Evolutionary conservation across 2,888 invertebrate genomes (phyloP), one percentile per base, ranked within the genome.

Genomic region (Elegia similella): DNA sequence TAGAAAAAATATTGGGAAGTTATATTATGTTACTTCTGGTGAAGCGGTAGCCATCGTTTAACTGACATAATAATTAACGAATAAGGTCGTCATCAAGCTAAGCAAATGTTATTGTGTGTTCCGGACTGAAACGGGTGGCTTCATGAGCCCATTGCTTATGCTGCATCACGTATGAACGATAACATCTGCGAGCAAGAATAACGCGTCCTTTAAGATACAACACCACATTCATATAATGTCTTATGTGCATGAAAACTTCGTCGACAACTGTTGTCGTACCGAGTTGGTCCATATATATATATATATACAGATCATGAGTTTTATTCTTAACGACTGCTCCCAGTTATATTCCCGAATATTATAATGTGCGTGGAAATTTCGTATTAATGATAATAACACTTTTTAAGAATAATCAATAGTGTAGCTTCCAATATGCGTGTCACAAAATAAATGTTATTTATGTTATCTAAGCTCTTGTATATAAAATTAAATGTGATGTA

Each of bases 391-490:
- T 12, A 38, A 12, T n/a, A 38, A 38, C 2, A 23, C 2, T 23
- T 23, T 23, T 23, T 23, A 8, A 34, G 12, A 34, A 2, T 8
- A 10, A 34, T 10, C 34, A 38, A 38, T 50, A 12, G 10, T 15
- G 2, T 8, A 32, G 34, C 16, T 16, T 34, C 2, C 12, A 34
- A 50, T 15, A 17, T 38, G 10, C 2, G 10, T 50, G 50, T 50
- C 50, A 38, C 38, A 34, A 50, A 32, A 17, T 34, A 50, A 46
- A 29, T 46, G 23, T 34, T 34, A 17, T 16, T 50, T 34, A 50
- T 48, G 30, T 32, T 32, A 48, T 48, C 48, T 48, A 32, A 50
- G 12, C 50, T 50, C 34, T 50, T 50, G 50, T 38, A 50, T 16
- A 50, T 50, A 50, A 50, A 34, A 38, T 38, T 50, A 6, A 50